Conservation (phyloP, 1,140 invertebrate genomes). For the Anadara kagoshimensis region DNA sequence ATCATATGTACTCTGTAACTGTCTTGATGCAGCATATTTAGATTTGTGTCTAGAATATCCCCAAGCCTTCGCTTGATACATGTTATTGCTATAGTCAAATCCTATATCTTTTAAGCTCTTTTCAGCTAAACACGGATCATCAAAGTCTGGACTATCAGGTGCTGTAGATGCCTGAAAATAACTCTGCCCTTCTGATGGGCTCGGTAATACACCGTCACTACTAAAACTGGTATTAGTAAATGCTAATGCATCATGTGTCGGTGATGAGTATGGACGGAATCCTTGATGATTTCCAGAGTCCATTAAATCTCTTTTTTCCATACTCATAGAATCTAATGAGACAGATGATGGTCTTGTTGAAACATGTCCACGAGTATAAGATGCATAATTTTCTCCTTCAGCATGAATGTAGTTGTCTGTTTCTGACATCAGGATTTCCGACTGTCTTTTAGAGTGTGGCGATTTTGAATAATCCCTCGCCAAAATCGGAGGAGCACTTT, state of each 20-base stretch:
- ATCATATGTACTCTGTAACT: background rate
- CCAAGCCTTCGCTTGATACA: constrained; percentile 44
- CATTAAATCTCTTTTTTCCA: constrained; percentile 5
- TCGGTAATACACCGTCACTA: constrained; percentile 45
- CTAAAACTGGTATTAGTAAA: constrained; percentile 48
- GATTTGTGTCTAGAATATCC: constrained; percentile 37
- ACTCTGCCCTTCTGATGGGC: constrained; percentile 35
- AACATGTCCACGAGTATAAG: constrained; percentile 15
- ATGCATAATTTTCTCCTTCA: constrained; percentile 27
- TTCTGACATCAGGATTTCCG: constrained; percentile 39
- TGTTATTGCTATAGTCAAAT: constrained; percentile 45
- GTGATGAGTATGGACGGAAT: background rate
- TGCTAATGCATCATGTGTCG: constrained; percentile 6
- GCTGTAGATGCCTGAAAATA: constrained; percentile 39
- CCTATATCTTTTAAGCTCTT: constrained; percentile 46
- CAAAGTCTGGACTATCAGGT: constrained; percentile 40
- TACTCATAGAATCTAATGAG: constrained; percentile 20
- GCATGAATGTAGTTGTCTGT: constrained; percentile 41
- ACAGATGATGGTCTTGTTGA: constrained; percentile 22
- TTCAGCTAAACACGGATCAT: constrained; percentile 43
- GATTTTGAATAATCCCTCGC: constrained; percentile 26
- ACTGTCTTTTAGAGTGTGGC: background rate
- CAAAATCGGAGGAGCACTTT: constrained; percentile 41
- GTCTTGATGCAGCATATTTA: constrained; percentile 9
- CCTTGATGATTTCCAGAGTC: constrained; percentile 2